These are phyloP conservation scores for Petaurus breviceps DNA, from an alignment of 2,113 vertebrate species.

Conservation along the genomic window DNA sequence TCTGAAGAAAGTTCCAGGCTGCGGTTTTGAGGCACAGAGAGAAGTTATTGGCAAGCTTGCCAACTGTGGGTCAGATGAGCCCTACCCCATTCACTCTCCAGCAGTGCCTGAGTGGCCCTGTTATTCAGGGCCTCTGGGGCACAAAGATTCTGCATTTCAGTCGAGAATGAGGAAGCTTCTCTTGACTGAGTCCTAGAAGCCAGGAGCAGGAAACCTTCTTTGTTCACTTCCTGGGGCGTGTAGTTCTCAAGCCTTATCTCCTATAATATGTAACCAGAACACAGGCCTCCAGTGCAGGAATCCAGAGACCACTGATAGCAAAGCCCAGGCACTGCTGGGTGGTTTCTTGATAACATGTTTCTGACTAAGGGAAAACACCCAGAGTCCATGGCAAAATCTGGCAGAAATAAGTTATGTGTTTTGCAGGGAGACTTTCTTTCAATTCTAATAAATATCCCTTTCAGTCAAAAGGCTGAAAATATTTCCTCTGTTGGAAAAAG, in stretches of 20 bases:
- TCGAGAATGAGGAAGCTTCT: not conserved
- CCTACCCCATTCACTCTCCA: not conserved
- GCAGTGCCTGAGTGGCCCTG: not conserved
- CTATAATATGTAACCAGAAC: not conserved
- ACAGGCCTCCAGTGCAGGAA: not conserved
- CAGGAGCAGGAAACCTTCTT: slow-evolving; percentile 16
- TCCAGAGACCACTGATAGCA: not conserved
- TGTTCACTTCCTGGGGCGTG: slow-evolving; percentile 30
- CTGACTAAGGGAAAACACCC: not conserved
- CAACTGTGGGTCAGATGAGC: not conserved
- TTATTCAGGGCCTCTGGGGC: not conserved
- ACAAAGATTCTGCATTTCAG: not conserved
- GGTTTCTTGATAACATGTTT: slow-evolving; percentile 9
- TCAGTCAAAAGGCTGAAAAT: not conserved
- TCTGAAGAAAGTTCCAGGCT: not conserved
- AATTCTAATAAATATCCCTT: not conserved
- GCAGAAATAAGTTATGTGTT: slow-evolving; percentile 5
- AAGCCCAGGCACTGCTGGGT: not conserved
- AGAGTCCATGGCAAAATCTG: not conserved
- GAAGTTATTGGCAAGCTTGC: not conserved
- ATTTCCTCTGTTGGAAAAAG: not conserved
- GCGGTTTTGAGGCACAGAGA: not conserved
- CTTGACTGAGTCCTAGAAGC: not conserved
- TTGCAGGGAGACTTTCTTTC: not conserved
- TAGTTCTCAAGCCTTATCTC: slow-evolving; percentile 16